Percentiles rank a stretch among this genome's conserved stretches.
Evolutionary conservation across 2,113 vertebrate species (phyloP).

Genomic region (Clarias batrachus): DNA sequence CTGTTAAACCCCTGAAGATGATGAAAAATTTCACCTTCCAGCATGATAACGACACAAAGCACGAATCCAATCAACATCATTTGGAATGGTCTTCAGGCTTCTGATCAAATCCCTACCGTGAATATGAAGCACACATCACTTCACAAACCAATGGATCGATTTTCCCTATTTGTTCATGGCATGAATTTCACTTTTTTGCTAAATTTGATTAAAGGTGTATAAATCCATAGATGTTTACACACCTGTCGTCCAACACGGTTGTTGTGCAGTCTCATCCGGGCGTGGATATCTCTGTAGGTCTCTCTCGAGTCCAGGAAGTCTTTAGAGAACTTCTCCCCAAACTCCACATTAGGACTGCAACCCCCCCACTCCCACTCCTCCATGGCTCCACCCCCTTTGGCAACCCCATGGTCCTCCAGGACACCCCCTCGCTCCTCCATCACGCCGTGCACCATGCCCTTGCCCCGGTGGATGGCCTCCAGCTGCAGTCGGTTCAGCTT

Average conservation of each 20-base stretch:
- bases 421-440: conserved; percentile 86
- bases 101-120: background rate
- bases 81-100: background rate
- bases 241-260: conserved; percentile 97
- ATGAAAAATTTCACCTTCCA: background rate
- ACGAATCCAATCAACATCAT: background rate
- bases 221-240: conserved; percentile 46
- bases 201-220: background rate
- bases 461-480: conserved; percentile 92
- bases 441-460: conserved; percentile 94
- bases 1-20: background rate
- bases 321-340: conserved; percentile 94
- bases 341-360: conserved; percentile 96
- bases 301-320: conserved; percentile 97
- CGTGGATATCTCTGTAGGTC: conserved; percentile 94
- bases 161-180: background rate
- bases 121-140: background rate
- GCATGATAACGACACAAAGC: background rate
- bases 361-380: conserved; percentile 99
- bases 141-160: background rate
- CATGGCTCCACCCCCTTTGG: conserved; percentile 77
- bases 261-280: conserved; percentile 97
- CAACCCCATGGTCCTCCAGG: conserved; percentile 82
- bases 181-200: background rate
- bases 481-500: conserved; percentile 92